These are phyloP conservation scores for Cotesia vestalis DNA, from an alignment of 1,140 invertebrate genomes.

Conservation along the genomic window DNA sequence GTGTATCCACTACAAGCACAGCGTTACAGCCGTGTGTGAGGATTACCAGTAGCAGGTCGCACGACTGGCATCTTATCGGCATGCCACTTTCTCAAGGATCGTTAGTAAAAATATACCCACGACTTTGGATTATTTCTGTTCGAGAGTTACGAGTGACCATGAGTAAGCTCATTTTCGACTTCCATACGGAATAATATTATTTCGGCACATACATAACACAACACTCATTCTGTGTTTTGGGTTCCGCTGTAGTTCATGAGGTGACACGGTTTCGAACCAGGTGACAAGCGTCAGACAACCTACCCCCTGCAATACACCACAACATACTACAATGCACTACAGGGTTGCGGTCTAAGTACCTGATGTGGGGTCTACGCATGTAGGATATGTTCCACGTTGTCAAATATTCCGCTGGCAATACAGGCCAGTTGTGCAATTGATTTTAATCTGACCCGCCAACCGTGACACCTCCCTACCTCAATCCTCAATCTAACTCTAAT, in stretches of 20 bases:
- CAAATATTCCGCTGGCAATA: too few species aligned
- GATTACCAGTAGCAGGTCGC: conserved; percentile 33
- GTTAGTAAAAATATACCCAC: conserved; percentile 21
- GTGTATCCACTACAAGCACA: too few species aligned
- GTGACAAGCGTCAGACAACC: neutral
- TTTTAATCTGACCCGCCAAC: conserved; percentile 6
- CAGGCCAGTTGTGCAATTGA: conserved; percentile 11
- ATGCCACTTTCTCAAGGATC: conserved; percentile 5
- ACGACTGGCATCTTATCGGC: conserved; percentile 32
- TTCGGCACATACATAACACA: too few species aligned
- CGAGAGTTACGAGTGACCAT: too few species aligned
- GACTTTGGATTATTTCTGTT: neutral
- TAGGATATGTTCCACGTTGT: too few species aligned
- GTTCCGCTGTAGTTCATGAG: neutral
- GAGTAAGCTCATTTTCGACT: neutral
- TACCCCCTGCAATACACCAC: too few species aligned
- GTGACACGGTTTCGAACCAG: conserved; percentile 4
- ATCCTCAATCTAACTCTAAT: neutral
- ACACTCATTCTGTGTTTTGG: too few species aligned
- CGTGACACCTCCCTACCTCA: neutral
- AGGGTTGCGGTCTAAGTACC: too few species aligned
- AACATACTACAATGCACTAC: too few species aligned
- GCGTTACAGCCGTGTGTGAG: too few species aligned
- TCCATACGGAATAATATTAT: neutral
- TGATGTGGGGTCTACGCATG: too few species aligned